Base-by-base conservation (phyloP, 2,797 vertebrate genomes). In the Chelonia mydas region DNA sequence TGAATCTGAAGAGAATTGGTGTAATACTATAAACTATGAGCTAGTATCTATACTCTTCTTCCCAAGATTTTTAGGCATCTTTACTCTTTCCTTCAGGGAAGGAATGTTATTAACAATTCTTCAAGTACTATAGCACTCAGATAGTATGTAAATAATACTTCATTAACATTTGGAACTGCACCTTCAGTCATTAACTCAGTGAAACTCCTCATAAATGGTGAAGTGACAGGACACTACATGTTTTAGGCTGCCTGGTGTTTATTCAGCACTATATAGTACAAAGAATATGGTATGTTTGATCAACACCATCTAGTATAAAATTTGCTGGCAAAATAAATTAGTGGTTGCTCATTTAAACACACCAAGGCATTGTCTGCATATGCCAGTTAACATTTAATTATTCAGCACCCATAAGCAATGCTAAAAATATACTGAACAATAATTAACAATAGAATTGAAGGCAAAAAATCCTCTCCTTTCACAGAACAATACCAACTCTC, bases 151-250 rank as follows among this genome's bases (percentile, higher is more conserved):
- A 90, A 89, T 65, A 31, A 53, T 87, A 72, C 83, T 55, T 90
- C 89, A 90, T 89, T 96, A 89, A 92, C 87, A 94, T 92, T 94
- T 90, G 79, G 55, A 91, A 95, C 91, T 89, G 81, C 50, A 19
- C 54, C 54, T 41, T 37, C 55, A 92, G 89, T 72, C 95, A 94
- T 91, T 90, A 90, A 78, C 91, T 91, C 65, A 88, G 84, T 86
- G 92, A 96, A 95, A 92, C 61, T 92, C 90, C 89, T 76, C 61
- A 72, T 79, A 96, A 96, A 85, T 41, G 77, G 81, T 84, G 86
- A 90, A 94, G 93, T 88, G 90, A 93, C 95, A 95, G 78, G 83
- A 86, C 72, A 90, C 81, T 61, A 81, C 65, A 94, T 96, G 88
- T 92, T 87, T 95, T 81, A 95, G 86, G 77, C 77, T 90, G 21